phyloP scores from a whole-genome alignment of 2,797 vertebrate species.

The Netta rufina region DNA sequence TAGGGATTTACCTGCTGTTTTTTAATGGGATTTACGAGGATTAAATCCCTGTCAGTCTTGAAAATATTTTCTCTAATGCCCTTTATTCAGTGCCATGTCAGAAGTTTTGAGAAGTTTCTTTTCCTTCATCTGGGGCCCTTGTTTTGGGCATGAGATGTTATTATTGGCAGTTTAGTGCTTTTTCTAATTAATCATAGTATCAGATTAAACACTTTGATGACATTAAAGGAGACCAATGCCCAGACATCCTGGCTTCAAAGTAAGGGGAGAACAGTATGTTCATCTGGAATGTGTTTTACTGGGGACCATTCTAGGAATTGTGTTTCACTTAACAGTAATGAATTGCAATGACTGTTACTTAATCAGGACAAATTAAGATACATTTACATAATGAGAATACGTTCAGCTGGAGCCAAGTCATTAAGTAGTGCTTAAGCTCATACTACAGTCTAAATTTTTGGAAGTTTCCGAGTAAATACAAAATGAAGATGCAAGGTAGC shows the following conservation, averaged over 20 bases:
- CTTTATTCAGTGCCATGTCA: neutral
- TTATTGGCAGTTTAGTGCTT: neutral
- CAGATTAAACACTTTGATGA: neutral
- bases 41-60: neutral
- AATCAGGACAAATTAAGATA: constrained; percentile 15
- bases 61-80: neutral
- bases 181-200: neutral
- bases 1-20: neutral
- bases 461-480: neutral
- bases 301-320: neutral
- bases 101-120: neutral
- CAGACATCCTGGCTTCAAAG: neutral
- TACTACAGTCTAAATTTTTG: constrained; percentile 4
- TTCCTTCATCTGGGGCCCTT: neutral
- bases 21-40: neutral
- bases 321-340: neutral
- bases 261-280: neutral
- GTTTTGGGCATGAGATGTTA: neutral
- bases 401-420: neutral
- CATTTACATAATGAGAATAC: constrained; percentile 18
- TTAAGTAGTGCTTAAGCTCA: constrained; percentile 35
- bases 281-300: neutral
- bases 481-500: neutral
- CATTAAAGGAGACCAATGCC: neutral
- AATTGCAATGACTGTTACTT: neutral